Evolutionary conservation across 2,113 vertebrate genomes (phyloP).

Genomic region (cat (Felis catus)): F.catus_Fca126_mat1.0 CM031412.1:167302001-167302500

Average conservation of each 20-base stretch:
- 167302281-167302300: slow-evolving; percentile 1
- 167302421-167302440: slow-evolving; percentile 66
- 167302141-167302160: background rate
- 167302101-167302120: background rate
- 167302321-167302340: slow-evolving; percentile 3
- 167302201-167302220: background rate
- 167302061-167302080: background rate
- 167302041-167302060: background rate
- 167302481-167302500: slow-evolving; percentile 65
- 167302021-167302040: background rate
- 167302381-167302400: background rate
- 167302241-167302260: background rate
- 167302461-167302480: slow-evolving; percentile 36
- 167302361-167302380: background rate
- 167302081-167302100: background rate
- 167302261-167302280: background rate
- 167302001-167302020: background rate
- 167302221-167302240: background rate
- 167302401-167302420: slow-evolving; percentile 27
- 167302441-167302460: slow-evolving; percentile 67
- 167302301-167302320: slow-evolving; percentile 5
- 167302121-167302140: background rate
- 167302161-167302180: background rate
- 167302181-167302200: background rate
- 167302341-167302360: background rate